A percentile compares a stretch with the other conserved stretches of the same genome.
These are phyloP conservation scores for Brienomyrus longianalis DNA, from an alignment of 2,113 vertebrate genomes.

Conservation along the genomic window DNA sequence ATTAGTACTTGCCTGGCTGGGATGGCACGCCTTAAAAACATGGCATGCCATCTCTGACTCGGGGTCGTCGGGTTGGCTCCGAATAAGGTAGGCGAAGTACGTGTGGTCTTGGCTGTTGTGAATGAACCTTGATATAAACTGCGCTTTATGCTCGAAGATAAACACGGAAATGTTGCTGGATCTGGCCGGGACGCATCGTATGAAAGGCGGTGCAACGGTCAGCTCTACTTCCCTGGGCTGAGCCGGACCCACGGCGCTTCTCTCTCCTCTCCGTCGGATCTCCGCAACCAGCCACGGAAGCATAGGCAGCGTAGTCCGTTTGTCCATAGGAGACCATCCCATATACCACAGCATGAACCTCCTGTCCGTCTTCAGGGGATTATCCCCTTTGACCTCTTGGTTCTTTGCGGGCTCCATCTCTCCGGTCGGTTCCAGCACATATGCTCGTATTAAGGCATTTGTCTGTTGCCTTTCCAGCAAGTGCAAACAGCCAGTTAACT, in stretches of 20 bases:
- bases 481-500: neutral
- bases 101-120: constrained; percentile 92
- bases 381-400: constrained; percentile 31
- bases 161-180: constrained; percentile 73
- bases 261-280: constrained; percentile 78
- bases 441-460: neutral
- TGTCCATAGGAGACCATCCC: constrained; percentile 79
- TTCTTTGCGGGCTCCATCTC: constrained; percentile 58
- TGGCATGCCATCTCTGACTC: constrained; percentile 91
- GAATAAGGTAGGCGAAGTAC: constrained; percentile 90
- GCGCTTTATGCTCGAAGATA: constrained; percentile 93
- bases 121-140: constrained; percentile 86
- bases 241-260: constrained; percentile 66
- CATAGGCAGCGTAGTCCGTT: constrained; percentile 87
- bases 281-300: constrained; percentile 92
- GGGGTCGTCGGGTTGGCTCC: constrained; percentile 88
- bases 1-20: constrained; percentile 69
- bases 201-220: constrained; percentile 65
- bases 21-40: constrained; percentile 82
- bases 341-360: constrained; percentile 79
- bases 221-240: constrained; percentile 77
- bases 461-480: neutral
- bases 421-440: constrained; percentile 14
- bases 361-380: constrained; percentile 52
- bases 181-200: constrained; percentile 78